Conservation (phyloP, 2,797 vertebrate genomes). For the Scyliorhinus canicula region DNA sequence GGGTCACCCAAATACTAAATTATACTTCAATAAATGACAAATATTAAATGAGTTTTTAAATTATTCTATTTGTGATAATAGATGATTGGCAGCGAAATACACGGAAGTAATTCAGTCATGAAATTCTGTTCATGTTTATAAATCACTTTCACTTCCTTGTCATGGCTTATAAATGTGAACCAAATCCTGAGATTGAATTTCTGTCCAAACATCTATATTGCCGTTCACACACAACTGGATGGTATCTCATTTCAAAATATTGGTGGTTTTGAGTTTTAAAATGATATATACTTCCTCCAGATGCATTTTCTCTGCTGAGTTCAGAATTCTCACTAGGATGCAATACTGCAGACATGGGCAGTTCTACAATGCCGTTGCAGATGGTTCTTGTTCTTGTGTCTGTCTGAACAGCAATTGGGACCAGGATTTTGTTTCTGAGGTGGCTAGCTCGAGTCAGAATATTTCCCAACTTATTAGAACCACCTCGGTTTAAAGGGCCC, state of each 20-base stretch:
- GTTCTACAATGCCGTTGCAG: neutral
- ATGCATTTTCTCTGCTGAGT: neutral
- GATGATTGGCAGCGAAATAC: neutral
- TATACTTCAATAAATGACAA: neutral
- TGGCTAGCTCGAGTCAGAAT: no score
- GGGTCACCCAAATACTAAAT: neutral
- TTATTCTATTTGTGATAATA: neutral
- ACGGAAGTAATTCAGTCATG: neutral
- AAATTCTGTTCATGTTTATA: neutral
- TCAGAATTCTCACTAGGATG: neutral
- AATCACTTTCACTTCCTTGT: neutral
- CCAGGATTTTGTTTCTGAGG: no score
- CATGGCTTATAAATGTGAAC: neutral
- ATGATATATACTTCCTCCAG: neutral
- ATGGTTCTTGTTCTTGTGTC: neutral
- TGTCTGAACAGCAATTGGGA: neutral
- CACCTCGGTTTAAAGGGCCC: no score
- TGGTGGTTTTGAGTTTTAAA: neutral
- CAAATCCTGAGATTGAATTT: neutral
- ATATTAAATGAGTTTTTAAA: neutral
- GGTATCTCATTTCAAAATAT: neutral
- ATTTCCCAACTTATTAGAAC: no score
- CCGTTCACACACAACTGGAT: neutral
- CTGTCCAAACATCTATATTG: neutral
- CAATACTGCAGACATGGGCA: neutral